These are phyloP conservation scores for Lochmaea crataegi DNA, from an alignment of 2,888 invertebrate species.

Conservation along the genomic window DNA sequence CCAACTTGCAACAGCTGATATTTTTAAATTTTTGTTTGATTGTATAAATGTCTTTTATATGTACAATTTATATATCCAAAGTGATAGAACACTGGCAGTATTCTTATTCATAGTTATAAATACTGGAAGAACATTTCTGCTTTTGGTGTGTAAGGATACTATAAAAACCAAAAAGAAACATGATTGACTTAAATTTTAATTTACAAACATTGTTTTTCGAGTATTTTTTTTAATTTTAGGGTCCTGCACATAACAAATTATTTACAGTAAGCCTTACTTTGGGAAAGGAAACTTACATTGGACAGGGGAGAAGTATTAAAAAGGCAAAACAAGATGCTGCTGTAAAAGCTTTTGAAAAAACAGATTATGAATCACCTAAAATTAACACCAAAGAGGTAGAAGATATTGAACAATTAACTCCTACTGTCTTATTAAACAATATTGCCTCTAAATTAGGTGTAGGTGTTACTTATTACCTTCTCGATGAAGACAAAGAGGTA, in stretches of 20 bases:
- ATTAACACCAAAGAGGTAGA: constrained; percentile 44
- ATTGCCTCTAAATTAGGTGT: constrained; percentile 57
- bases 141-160: too few species aligned
- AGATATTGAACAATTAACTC: constrained; percentile 51
- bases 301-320: constrained; percentile 55
- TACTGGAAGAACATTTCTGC: too few species aligned
- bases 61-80: too few species aligned
- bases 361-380: constrained; percentile 55
- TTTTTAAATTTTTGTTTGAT: too few species aligned
- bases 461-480: constrained; percentile 52
- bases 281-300: constrained; percentile 57
- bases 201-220: too few species aligned
- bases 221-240: constrained; percentile 48
- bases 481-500: constrained; percentile 46
- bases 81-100: too few species aligned
- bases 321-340: constrained; percentile 57
- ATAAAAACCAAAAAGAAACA: too few species aligned
- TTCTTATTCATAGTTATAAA: too few species aligned
- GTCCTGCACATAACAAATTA: constrained; percentile 55
- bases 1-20: too few species aligned
- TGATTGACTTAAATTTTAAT: too few species aligned
- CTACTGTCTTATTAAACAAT: constrained; percentile 59
- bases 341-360: constrained; percentile 53
- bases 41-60: too few species aligned
- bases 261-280: constrained; percentile 55